These are phyloP conservation scores for Axea sp. DNA, from an alignment of 2,888 invertebrate genomes.

Conservation along the genomic window DNA sequence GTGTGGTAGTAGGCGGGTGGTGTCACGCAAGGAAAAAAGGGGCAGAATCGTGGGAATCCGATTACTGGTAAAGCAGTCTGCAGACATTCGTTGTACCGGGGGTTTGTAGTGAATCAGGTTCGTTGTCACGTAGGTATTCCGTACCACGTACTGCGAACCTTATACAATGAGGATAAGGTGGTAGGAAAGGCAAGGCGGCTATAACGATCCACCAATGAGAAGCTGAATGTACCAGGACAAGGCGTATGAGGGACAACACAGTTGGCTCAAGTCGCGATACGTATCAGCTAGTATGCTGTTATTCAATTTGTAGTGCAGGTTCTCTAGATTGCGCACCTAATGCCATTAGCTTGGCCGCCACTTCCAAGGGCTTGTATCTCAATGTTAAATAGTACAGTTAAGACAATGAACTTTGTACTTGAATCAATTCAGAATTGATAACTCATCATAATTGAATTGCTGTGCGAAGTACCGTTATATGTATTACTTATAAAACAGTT, in stretches of 20 bases:
- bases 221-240: constrained; percentile 36
- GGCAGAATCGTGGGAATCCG: constrained; percentile 65
- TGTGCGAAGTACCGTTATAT: constrained; percentile 7
- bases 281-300: constrained; percentile 71
- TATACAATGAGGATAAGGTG: constrained; percentile 49
- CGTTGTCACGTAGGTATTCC: constrained; percentile 68
- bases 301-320: constrained; percentile 75
- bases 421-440: constrained; percentile 35
- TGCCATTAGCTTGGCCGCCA: constrained; percentile 68
- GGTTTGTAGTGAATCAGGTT: constrained; percentile 68
- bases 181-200: constrained; percentile 47
- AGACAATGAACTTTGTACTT: constrained; percentile 43
- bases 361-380: constrained; percentile 37
- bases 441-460: constrained; percentile 17
- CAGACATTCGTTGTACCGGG: constrained; percentile 53
- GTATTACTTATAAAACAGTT: constrained; percentile 10
- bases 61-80: constrained; percentile 62
- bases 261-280: constrained; percentile 69
- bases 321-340: constrained; percentile 76
- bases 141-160: constrained; percentile 63
- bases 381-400: constrained; percentile 42
- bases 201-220: constrained; percentile 47
- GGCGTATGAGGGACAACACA: constrained; percentile 53
- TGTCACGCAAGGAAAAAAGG: too few species aligned
- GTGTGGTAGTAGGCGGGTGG: too few species aligned